phyloP scores from a whole-genome alignment of 1,140 invertebrate species.

The Drosophila sp. region DNA sequence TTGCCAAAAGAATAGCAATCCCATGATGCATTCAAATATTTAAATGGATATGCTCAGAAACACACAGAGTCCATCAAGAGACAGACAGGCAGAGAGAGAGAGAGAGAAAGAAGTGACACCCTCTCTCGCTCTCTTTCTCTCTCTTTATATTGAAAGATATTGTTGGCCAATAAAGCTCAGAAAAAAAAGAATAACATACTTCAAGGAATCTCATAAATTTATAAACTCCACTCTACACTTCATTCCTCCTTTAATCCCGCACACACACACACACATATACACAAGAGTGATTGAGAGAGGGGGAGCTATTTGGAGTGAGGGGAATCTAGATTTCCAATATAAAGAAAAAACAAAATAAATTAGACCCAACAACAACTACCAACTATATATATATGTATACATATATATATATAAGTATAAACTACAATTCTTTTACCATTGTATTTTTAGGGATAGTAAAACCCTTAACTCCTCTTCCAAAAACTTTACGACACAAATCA shows the following conservation, averaged over 20 bases:
- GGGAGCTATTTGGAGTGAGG: background rate
- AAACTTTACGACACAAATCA: conserved; percentile 10
- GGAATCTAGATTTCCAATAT: conserved; percentile 9
- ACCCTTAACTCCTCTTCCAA: background rate
- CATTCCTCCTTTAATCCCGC: background rate
- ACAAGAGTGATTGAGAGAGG: conserved; percentile 1
- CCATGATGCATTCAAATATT: conserved; percentile 12
- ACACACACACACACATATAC: conserved; percentile 15
- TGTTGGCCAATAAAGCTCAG: conserved; percentile 35
- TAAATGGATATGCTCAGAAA: conserved; percentile 11
- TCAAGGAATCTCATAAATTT: conserved; percentile 58
- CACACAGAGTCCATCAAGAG: background rate
- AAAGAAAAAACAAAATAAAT: background rate
- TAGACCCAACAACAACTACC: background rate
- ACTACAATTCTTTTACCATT: conserved; percentile 10
- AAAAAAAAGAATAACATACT: conserved; percentile 19
- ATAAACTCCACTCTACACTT: conserved; percentile 25
- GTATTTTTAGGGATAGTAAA: background rate
- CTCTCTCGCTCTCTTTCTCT: background rate
- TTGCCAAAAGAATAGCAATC: conserved; percentile 62
- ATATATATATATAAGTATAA: background rate
- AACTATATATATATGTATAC: background rate
- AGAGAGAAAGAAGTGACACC: conserved; percentile 10
- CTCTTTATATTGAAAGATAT: conserved; percentile 36
- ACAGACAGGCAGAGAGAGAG: background rate